Percentiles rank a stretch among this genome's conserved stretches.
phyloP scores from a whole-genome alignment of 2,113 vertebrate genomes.

The Leptosomus discolor region DNA sequence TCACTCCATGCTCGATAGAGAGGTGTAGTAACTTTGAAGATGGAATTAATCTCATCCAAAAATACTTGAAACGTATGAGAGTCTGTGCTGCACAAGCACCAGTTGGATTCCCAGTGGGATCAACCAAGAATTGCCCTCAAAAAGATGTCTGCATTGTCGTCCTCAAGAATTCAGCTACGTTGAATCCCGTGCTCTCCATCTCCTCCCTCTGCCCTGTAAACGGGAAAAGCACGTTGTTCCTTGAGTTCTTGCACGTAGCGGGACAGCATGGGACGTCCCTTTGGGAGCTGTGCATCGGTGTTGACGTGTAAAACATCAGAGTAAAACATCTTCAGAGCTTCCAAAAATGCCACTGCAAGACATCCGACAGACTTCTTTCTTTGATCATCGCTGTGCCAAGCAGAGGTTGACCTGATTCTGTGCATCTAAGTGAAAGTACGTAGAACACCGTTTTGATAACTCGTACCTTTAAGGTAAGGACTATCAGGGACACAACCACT shows the following conservation, averaged over 20 bases:
- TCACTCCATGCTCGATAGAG: fast-evolving
- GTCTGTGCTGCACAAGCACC: not conserved
- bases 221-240: not conserved
- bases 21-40: too few relatives aligned
- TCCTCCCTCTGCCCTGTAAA: not conserved
- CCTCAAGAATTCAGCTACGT: not conserved
- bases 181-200: not conserved
- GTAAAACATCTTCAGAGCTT: not conserved
- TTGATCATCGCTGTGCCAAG: not conserved
- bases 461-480: fast-evolving
- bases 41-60: not conserved
- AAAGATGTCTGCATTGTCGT: not conserved
- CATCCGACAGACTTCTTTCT: not conserved
- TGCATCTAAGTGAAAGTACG: not conserved
- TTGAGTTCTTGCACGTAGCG: fast-evolving
- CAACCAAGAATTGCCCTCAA: not conserved
- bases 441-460: too few relatives aligned
- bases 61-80: not conserved
- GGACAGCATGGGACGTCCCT: not conserved
- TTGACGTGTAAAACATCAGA: too few relatives aligned
- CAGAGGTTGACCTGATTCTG: not conserved
- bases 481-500: fast-evolving
- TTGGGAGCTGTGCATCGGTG: not conserved
- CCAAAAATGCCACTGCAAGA: not conserved
- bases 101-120: not conserved